Percentiles rank a stretch among this genome's conserved stretches.
Conservation (phyloP, 2,888 invertebrate genomes). For the Brenthis daphne region DNA sequence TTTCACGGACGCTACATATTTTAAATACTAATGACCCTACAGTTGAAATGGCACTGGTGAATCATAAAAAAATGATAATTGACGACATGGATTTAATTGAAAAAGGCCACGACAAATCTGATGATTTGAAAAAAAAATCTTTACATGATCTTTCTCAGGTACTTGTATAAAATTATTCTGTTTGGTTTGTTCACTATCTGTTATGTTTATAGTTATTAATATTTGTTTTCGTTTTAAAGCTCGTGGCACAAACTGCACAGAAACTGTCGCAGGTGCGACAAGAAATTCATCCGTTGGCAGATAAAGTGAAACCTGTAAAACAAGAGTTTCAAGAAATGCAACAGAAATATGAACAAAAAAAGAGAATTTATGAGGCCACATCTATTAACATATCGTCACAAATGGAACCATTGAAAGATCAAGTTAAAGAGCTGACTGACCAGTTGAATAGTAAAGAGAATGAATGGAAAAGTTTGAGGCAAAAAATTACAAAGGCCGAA, state of each 20-base stretch:
- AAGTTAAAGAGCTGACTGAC: conserved; percentile 78
- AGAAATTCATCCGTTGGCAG: conserved; percentile 74
- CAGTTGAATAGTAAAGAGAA: conserved; percentile 76
- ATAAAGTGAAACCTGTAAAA: conserved; percentile 84
- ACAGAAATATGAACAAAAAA: conserved; percentile 86
- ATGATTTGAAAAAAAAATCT: conserved; percentile 70
- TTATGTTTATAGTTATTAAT: neutral
- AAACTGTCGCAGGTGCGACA: conserved; percentile 73
- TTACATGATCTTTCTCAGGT: conserved; percentile 78
- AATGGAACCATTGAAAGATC: conserved; percentile 80
- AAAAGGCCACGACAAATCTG: conserved; percentile 59
- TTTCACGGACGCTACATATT: conserved; percentile 89
- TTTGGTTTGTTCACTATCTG: neutral
- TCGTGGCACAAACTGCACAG: conserved; percentile 84
- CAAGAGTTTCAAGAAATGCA: conserved; percentile 85
- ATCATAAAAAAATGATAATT: conserved; percentile 75
- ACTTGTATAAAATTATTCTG: neutral
- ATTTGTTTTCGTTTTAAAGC: conserved; percentile 49
- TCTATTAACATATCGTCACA: conserved; percentile 80
- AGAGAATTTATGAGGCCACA: conserved; percentile 85
- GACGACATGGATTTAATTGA: conserved; percentile 83
- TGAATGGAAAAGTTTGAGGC: conserved; percentile 79
- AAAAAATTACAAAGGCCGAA: conserved; percentile 81
- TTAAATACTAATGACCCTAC: conserved; percentile 83
- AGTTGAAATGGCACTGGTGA: conserved; percentile 74